Base-by-base conservation (phyloP, 2,797 vertebrate species). In the Onychomys leucogaster region DNA sequence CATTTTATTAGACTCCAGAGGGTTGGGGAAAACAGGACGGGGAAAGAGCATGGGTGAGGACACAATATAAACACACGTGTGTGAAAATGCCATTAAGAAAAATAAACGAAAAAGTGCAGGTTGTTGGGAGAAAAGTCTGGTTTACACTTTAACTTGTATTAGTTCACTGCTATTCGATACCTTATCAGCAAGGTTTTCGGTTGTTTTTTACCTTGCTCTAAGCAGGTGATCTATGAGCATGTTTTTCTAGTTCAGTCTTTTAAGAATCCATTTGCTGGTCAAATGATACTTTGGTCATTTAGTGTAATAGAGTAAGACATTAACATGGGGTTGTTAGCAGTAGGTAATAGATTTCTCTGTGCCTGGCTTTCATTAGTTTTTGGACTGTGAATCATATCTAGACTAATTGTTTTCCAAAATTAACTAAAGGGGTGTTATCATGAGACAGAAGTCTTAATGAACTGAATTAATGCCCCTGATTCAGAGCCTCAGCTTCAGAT, bases 281-380 rank as follows among this genome's bases (percentile, higher is more conserved):
- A 94, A 43, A 21, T 67, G 61, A 32, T 81, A 43, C 89, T 83
- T 81, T 93, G 83, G 43, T 86, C 19, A 37, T 94, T 96, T 92
- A 21, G 61, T 1, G 12, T 90, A 78, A 65, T 21, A 95, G n/a
- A 96, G 63, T 91, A 37, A 94, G 43, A 88, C 25, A 25, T 52
- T 32, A 55, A 19, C 9, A 82, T 63, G 67, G 29, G 37, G 29
- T 65, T 71, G 81, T 94, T 89, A 93, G 41, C 29, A 90, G 1
- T 80, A 76, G 61, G 65, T 57, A 88, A 90, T 49, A 75, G 41
- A 90, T 29, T 34, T 86, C n/a, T 80, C 16, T 78, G 27, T 69
- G 73, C 25, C 77, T 83, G 63, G 21, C 75, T 95, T 96, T 88
- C 65, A 76, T 95, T 96, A 87, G 71, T 73, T 95, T 98, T 89